These are phyloP conservation scores for Rhipidura dahli DNA, from an alignment of 2,113 vertebrate genomes.

Conservation along the genomic window DNA sequence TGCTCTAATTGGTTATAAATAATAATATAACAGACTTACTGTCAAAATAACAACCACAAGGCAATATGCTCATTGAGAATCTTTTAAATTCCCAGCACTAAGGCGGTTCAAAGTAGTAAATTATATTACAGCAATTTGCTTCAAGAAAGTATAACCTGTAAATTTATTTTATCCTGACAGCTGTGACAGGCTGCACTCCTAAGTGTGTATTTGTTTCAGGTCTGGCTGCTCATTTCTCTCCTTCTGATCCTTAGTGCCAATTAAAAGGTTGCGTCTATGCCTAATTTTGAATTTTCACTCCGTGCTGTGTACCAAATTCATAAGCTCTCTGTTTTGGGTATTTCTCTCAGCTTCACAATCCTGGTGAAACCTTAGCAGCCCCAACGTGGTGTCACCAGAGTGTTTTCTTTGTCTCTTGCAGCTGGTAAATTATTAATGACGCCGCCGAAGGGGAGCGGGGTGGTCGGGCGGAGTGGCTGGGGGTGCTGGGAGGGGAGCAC, in stretches of 20 bases:
- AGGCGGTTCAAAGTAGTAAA: neutral
- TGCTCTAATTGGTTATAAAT: constrained; percentile 30
- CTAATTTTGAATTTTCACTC: neutral
- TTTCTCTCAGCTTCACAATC: neutral
- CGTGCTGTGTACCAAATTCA: neutral
- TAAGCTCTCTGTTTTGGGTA: neutral
- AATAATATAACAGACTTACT: constrained; percentile 60
- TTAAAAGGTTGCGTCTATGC: neutral
- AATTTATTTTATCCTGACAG: constrained; percentile 29
- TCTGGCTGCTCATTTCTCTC: neutral
- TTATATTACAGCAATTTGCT: constrained; percentile 32
- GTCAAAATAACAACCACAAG: constrained; percentile 70
- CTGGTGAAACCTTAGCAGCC: neutral
- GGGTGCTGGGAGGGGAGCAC: neutral
- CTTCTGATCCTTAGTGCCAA: neutral
- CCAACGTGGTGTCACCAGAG: neutral
- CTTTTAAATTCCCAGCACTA: neutral
- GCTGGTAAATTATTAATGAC: constrained; percentile 67
- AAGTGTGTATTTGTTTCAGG: neutral
- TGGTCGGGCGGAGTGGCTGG: neutral
- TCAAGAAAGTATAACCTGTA: neutral
- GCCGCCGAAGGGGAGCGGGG: neutral
- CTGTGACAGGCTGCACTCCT: constrained; percentile 13
- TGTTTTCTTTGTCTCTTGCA: constrained; percentile 64
- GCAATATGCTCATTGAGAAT: constrained; percentile 35